Base-by-base conservation (phyloP, 1,140 invertebrate species). In the Scaptomyza graminum region DNA sequence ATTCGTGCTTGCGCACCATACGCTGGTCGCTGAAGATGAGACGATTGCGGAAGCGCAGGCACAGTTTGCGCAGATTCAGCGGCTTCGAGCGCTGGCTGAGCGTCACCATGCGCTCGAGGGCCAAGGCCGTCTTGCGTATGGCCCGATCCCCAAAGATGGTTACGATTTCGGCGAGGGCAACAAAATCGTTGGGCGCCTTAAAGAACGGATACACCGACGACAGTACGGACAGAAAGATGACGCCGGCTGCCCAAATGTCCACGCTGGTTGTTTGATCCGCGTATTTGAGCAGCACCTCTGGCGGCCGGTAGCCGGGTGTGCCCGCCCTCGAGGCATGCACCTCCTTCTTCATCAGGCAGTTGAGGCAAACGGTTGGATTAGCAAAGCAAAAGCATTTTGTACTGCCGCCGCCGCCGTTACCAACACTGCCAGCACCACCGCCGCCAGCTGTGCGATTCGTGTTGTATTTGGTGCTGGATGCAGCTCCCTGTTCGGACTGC, bases 171-270 rank as follows among this genome's bases (percentile, higher is more conserved):
- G 96, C 95, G 31, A 98, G 92, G 31, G 96, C 96, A 22, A 95
- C 94, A 51, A 95, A 92, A 87, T 97, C 96, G 92, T 97, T 96
- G 41, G 95, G 94, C 6, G 96, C 95, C 66, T 95, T 94, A 87
- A 98, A 97, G 90, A 98, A 96, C 28, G 96, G 96, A 93, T 96
- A 97, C 2, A 96, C 94, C 13, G 95, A 94, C 79, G 95, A 96
- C 6, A 98, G 92, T 63, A 97, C 94, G 54, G 95, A 96, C 2
- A 97, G 91, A 79, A 98, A 94, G 63, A 98, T 97, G 4, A 98
- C 95, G 39, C 97, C 97, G 43, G 94, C 94, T 37, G 97, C 96
- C 97, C 97, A 98, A 59, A 97, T 94, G 92, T 98, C 97, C 67
- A 98, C 95, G 73, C 96, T 96, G 93, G 92, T 92, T 5, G 95